Evolutionary conservation across 2,888 invertebrate genomes (phyloP).

Genomic region (Drosophila cracens): DNA sequence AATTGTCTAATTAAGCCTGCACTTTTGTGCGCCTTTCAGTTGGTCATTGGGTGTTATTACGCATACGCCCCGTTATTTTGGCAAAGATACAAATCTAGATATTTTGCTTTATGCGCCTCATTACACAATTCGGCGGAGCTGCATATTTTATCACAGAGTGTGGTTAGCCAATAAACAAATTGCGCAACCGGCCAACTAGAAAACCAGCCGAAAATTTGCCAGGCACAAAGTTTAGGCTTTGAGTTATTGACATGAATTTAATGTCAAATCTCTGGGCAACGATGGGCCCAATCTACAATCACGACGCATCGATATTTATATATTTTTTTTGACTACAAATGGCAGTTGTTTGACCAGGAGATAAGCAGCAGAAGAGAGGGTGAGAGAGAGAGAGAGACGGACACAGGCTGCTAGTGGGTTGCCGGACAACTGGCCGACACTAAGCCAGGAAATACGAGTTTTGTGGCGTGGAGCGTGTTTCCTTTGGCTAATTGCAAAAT

Average conservation of each 20-base stretch:
- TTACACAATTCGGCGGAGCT: slow-evolving; percentile 56
- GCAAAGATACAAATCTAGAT: slow-evolving; percentile 21
- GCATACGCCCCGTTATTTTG: slow-evolving; percentile 63
- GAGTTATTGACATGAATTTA: slow-evolving; percentile 56
- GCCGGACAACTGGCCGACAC: slow-evolving; percentile 25
- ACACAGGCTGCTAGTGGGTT: slow-evolving; percentile 11
- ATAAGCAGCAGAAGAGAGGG: neutral
- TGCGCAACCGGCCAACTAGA: slow-evolving; percentile 22
- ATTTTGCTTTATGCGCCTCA: slow-evolving; percentile 33
- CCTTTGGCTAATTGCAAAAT: slow-evolving; percentile 72
- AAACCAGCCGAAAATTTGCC: slow-evolving; percentile 12
- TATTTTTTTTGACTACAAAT: neutral
- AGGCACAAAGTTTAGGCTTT: slow-evolving; percentile 51
- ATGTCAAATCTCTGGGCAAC: slow-evolving; percentile 64
- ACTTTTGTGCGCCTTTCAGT: slow-evolving; percentile 48
- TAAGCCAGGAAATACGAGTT: slow-evolving; percentile 60
- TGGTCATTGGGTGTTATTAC: slow-evolving; percentile 59
- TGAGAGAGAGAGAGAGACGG: slow-evolving; percentile 12
- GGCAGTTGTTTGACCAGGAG: slow-evolving; percentile 10
- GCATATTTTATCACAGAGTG: slow-evolving; percentile 31
- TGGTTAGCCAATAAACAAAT: slow-evolving; percentile 9
- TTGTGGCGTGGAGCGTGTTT: slow-evolving; percentile 57
- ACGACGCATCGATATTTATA: slow-evolving; percentile 42
- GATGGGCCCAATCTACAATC: slow-evolving; percentile 35
- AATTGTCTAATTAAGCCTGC: slow-evolving; percentile 74